phyloP scores from a whole-genome alignment of 2,113 vertebrate genomes.

The Python bivittatus region DNA sequence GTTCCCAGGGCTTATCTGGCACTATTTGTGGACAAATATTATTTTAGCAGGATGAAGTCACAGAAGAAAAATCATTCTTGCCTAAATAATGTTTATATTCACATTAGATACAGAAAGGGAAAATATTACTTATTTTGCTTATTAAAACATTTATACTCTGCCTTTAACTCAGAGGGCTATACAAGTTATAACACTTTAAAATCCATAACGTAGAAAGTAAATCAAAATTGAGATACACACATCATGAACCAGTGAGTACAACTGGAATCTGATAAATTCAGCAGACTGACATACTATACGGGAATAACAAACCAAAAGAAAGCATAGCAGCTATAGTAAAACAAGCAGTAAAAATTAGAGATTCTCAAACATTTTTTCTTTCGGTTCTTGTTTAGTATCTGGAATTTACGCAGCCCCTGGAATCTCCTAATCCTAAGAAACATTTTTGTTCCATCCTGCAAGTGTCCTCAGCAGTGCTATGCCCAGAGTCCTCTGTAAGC shows the following conservation, averaged over 20 bases:
- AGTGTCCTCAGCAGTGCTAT: neutral
- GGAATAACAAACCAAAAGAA: neutral
- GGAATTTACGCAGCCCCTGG: neutral
- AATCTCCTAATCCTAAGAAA: neutral
- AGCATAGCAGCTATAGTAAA: neutral
- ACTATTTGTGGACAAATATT: constrained; percentile 5
- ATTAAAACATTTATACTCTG: neutral
- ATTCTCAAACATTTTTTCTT: neutral
- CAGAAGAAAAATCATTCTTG: neutral
- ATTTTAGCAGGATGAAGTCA: neutral
- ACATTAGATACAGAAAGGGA: neutral
- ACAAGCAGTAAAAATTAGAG: neutral
- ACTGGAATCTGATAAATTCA: neutral
- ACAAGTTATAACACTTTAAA: neutral
- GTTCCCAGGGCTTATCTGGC: neutral
- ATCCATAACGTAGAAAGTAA: neutral
- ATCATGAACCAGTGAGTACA: neutral
- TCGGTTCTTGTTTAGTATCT: neutral
- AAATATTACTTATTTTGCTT: neutral
- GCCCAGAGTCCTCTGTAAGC: neutral
- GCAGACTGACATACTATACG: neutral
- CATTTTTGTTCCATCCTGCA: neutral
- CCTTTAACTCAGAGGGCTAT: neutral
- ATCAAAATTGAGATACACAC: neutral
- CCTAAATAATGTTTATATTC: neutral